Evolutionary conservation across 2,797 vertebrate species (phyloP).

Genomic region (Acrocephalus scirpaceus): DNA sequence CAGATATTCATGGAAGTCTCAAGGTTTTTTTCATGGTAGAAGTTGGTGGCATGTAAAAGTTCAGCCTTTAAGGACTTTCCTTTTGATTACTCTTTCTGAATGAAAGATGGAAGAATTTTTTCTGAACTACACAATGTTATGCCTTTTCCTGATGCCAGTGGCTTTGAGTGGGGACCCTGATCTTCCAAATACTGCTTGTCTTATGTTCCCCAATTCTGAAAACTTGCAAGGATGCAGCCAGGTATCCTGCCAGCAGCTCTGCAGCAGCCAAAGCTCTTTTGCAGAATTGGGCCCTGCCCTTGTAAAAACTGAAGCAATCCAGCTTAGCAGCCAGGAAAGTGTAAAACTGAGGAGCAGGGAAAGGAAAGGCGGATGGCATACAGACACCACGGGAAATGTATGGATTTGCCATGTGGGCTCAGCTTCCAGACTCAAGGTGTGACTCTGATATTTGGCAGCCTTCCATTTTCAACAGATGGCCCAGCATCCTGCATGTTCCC

Average conservation of each 20-base stretch:
- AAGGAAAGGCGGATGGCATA: not conserved
- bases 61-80: not conserved
- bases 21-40: not conserved
- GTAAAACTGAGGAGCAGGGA: not conserved
- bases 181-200: not conserved
- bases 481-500: not conserved
- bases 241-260: not conserved
- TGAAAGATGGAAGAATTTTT: not conserved
- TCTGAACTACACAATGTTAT: not conserved
- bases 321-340: not conserved
- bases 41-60: slow-evolving; percentile 14
- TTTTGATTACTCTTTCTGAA: slow-evolving; percentile 36
- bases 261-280: not conserved
- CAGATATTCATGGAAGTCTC: not conserved
- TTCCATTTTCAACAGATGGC: slow-evolving; percentile 21
- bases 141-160: not conserved
- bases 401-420: slow-evolving; percentile 5
- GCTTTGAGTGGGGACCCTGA: not conserved
- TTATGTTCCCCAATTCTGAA: not conserved
- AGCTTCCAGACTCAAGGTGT: slow-evolving; percentile 2
- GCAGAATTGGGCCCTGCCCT: not conserved
- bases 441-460: slow-evolving; percentile 38
- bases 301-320: not conserved
- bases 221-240: not conserved
- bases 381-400: not conserved